These are phyloP conservation scores for Yoshiicerus persimilis DNA, from an alignment of 1,140 invertebrate species.

Conservation along the genomic window DNA sequence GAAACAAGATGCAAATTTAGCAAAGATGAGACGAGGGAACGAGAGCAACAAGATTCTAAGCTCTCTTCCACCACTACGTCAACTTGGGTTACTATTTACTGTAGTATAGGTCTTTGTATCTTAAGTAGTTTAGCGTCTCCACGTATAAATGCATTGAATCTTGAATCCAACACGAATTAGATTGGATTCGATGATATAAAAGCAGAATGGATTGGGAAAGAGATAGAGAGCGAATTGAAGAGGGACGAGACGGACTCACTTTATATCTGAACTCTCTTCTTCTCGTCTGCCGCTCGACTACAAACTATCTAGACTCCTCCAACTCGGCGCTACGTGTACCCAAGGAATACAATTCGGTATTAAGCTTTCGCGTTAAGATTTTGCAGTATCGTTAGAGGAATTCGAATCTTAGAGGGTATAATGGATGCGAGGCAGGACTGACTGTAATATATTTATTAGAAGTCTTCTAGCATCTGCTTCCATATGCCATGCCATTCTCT, in stretches of 20 bases:
- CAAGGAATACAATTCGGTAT: neutral
- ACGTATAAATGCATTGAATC: neutral
- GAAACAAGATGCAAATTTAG: slow-evolving; percentile 9
- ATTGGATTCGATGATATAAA: slow-evolving; percentile 14
- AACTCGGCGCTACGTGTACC: neutral
- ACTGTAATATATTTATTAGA: neutral
- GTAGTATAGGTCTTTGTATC: neutral
- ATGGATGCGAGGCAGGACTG: neutral
- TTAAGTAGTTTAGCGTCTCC: neutral
- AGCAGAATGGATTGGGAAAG: neutral
- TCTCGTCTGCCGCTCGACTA: neutral
- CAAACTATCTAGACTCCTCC: neutral
- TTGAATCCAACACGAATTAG: slow-evolving; percentile 11
- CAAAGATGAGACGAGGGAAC: neutral
- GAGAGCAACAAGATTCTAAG: neutral
- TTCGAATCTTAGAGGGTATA: neutral
- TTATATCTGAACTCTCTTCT: neutral
- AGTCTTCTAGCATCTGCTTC: neutral
- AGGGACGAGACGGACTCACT: neutral
- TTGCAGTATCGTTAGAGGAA: neutral
- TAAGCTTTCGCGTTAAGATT: neutral
- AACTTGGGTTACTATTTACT: neutral
- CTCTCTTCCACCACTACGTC: too few relatives aligned
- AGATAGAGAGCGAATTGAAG: neutral
- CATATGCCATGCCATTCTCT: neutral